Conservation (phyloP, 2,113 vertebrate genomes). For the Nyctereutes procyonoides region DNA sequence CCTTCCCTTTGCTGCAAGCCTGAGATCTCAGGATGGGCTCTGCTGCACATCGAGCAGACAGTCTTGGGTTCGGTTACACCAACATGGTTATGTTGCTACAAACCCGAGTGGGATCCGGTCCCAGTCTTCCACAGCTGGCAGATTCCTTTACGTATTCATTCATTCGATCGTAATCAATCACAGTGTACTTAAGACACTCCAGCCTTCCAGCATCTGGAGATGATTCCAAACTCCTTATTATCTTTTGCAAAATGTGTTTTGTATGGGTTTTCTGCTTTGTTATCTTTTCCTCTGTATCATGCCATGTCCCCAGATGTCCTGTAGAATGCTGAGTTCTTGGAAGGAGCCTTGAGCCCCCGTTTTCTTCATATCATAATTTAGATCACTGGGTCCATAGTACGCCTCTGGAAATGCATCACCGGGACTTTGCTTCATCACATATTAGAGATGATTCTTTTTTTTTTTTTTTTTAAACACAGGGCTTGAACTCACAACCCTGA, state of each 20-base stretch:
- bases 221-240: not conserved
- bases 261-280: accelerated
- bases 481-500: not conserved
- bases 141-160: not conserved
- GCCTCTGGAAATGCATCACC: accelerated
- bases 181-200: accelerated
- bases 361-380: not conserved
- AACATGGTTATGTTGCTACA: not conserved
- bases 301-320: accelerated
- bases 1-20: not conserved
- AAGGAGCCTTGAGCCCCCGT: no score
- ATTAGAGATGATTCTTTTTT: not conserved
- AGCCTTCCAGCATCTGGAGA: not conserved
- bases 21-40: not conserved
- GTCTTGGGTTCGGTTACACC: not conserved
- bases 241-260: not conserved
- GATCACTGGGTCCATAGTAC: not conserved
- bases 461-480: not conserved
- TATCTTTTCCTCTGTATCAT: accelerated
- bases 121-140: not conserved
- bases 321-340: not conserved
- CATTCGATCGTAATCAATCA: accelerated
- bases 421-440: accelerated
- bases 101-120: not conserved
- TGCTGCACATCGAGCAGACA: not conserved